phyloP scores from a whole-genome alignment of 2,797 vertebrate species.

The Cyprinodon diabolis region DNA sequence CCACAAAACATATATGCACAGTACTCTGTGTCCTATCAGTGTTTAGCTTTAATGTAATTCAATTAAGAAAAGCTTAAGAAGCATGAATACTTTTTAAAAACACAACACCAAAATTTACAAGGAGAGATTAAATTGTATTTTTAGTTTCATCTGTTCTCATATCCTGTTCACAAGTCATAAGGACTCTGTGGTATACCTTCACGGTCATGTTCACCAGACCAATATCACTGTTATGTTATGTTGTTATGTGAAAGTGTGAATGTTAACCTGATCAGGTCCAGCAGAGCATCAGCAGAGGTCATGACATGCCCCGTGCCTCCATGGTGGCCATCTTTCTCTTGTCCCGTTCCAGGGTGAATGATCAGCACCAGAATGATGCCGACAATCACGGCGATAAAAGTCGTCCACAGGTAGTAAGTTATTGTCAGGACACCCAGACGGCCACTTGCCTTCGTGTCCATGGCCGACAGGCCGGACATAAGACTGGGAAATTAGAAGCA shows the following conservation, averaged over 20 bases:
- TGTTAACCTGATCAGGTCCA: slow-evolving; percentile 88
- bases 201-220: neutral
- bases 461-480: slow-evolving; percentile 89
- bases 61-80: neutral
- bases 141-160: neutral
- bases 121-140: neutral
- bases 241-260: neutral
- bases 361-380: slow-evolving; percentile 86
- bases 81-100: neutral
- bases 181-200: neutral
- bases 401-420: slow-evolving; percentile 93
- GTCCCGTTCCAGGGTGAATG: slow-evolving; percentile 86
- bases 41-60: neutral
- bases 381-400: slow-evolving; percentile 88
- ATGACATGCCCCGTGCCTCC: slow-evolving; percentile 79
- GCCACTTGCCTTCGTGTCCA: slow-evolving; percentile 88
- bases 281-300: slow-evolving; percentile 88
- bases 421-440: slow-evolving; percentile 88
- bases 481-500: slow-evolving; percentile 72
- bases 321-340: slow-evolving; percentile 83
- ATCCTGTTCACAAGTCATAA: neutral
- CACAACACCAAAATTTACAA: neutral
- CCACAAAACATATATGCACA: neutral
- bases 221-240: no score
- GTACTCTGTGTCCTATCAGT: neutral